Conservation (phyloP, 2,888 invertebrate species). For the Hypolimnas misippus region DNA sequence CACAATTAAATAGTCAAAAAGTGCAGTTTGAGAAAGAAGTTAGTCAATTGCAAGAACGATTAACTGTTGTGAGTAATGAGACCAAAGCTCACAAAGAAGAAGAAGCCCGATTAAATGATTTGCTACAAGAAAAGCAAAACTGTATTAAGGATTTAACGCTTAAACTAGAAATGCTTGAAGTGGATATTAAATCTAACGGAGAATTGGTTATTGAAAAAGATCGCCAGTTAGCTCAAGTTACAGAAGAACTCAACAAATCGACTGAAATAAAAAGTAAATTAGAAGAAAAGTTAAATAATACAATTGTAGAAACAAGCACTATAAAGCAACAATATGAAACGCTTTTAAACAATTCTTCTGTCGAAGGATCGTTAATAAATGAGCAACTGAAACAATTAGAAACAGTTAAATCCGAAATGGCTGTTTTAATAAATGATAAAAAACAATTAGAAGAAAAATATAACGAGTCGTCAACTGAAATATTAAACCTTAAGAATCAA, state of each 20-base stretch:
- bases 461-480: conserved; percentile 56
- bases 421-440: conserved; percentile 65
- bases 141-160: conserved; percentile 67
- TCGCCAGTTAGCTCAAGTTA: conserved; percentile 70
- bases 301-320: conserved; percentile 61
- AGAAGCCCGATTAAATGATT: conserved; percentile 56
- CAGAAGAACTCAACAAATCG: conserved; percentile 66
- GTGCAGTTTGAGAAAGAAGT: conserved; percentile 69
- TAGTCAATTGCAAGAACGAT: conserved; percentile 60
- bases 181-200: conserved; percentile 75
- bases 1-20: conserved; percentile 74
- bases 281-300: conserved; percentile 75
- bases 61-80: conserved; percentile 58
- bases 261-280: conserved; percentile 73
- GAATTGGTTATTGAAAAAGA: conserved; percentile 77
- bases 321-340: conserved; percentile 74
- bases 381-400: conserved; percentile 70
- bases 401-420: conserved; percentile 63
- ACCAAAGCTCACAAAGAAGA: conserved; percentile 59
- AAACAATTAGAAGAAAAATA: conserved; percentile 60
- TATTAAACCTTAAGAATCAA: conserved; percentile 59
- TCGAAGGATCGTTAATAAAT: conserved; percentile 71
- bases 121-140: conserved; percentile 69
- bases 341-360: conserved; percentile 69
- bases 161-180: conserved; percentile 75